Conservation (phyloP, 1,140 invertebrate genomes). For the Bemisia tabaci region DNA sequence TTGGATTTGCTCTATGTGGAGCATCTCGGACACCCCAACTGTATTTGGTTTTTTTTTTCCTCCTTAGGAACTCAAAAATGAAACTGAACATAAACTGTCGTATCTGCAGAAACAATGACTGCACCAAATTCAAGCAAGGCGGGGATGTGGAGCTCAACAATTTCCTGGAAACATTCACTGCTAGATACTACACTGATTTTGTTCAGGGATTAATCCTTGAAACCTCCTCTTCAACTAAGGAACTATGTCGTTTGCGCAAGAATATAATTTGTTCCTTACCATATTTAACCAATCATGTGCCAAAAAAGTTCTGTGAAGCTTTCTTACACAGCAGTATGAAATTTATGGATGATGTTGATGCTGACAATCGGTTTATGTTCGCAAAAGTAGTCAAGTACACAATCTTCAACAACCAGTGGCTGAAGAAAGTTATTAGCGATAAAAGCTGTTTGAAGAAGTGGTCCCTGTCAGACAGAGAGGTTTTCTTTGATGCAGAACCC, state of each 20-base stretch:
- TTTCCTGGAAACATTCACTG: not conserved
- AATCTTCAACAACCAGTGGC: not conserved
- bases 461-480: not conserved
- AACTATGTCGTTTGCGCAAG: not conserved
- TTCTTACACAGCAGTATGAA: not conserved
- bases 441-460: not conserved
- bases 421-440: not conserved
- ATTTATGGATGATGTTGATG: not conserved
- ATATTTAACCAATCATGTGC: not conserved
- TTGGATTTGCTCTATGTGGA: no score
- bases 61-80: not conserved
- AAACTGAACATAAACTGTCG: not conserved
- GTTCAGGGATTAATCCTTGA: not conserved
- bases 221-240: not conserved
- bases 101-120: not conserved
- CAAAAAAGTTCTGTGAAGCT: not conserved
- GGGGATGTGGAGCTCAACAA: not conserved
- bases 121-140: no score
- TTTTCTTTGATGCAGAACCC: not conserved
- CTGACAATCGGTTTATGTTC: not conserved
- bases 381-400: not conserved
- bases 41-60: no score
- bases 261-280: not conserved
- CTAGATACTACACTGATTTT: not conserved
- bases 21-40: no score